Conservation (phyloP, 1,140 invertebrate genomes). For the Drosophila ohnishii region DNA sequence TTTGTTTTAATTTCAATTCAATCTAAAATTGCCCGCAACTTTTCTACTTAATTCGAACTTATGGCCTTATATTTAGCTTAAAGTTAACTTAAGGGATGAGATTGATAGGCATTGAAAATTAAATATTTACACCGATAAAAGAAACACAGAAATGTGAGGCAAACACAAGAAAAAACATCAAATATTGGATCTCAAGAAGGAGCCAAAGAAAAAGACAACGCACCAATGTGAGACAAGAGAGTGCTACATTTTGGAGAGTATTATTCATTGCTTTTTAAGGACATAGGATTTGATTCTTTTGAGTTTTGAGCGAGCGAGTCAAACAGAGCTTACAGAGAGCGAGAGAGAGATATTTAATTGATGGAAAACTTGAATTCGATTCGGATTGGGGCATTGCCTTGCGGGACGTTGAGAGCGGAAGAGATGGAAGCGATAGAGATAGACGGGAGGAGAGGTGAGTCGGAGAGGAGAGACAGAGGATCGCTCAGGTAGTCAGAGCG, state of each 20-base stretch:
- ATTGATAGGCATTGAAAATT: constrained; percentile 20
- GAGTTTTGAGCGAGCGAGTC: constrained; percentile 62
- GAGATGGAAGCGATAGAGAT: constrained; percentile 34
- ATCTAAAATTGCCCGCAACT: too few relatives aligned
- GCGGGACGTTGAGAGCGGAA: constrained; percentile 29
- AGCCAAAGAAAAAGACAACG: constrained; percentile 77
- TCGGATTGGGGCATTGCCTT: constrained; percentile 12
- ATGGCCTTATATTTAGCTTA: constrained; percentile 25
- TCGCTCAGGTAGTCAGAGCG: constrained; percentile 7
- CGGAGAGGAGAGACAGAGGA: constrained; percentile 15
- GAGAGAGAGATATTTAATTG: constrained; percentile 38
- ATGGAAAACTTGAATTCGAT: constrained; percentile 15
- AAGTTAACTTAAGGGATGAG: constrained; percentile 18
- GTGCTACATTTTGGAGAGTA: constrained; percentile 49
- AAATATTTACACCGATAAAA: constrained; percentile 32
- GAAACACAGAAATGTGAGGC: constrained; percentile 37
- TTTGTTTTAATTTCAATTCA: neutral
- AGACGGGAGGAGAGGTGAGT: constrained; percentile 13
- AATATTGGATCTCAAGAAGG: constrained; percentile 42
- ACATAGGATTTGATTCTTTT: constrained; percentile 19
- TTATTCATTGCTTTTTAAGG: constrained; percentile 14
- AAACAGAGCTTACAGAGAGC: constrained; percentile 42
- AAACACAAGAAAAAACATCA: constrained; percentile 39
- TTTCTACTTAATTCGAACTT: constrained; percentile 10
- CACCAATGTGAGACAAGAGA: constrained; percentile 77